A percentile compares a stretch with the other conserved stretches of the same genome.
Conservation (phyloP, 2,888 invertebrate genomes). For the Heliconius ethilla region DNA sequence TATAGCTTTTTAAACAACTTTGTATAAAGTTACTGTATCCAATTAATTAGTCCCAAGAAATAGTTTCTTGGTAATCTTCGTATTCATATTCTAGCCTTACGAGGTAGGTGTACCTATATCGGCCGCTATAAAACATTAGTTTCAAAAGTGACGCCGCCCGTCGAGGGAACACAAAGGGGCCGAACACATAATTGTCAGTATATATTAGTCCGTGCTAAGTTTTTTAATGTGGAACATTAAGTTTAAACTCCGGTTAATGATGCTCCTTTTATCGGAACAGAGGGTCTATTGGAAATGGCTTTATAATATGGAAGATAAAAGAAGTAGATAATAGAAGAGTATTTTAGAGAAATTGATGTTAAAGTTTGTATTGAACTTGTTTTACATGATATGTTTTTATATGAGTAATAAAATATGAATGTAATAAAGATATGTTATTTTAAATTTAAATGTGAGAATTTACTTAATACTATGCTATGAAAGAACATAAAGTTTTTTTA, state of each 20-base stretch:
- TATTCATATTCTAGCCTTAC: constrained; percentile 20
- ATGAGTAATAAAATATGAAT: neutral
- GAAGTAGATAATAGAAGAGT: constrained; percentile 1
- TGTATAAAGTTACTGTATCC: constrained; percentile 18
- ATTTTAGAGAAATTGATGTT: constrained; percentile 2
- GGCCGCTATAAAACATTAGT: constrained; percentile 37
- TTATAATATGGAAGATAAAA: constrained; percentile 24
- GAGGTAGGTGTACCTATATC: constrained; percentile 10
- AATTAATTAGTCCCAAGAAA: constrained; percentile 13
- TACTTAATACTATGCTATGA: too few relatives aligned
- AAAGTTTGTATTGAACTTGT: neutral
- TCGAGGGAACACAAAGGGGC: constrained; percentile 59
- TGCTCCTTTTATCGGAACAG: constrained; percentile 25
- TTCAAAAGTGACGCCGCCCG: constrained; percentile 45
- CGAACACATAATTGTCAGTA: constrained; percentile 54
- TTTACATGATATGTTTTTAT: neutral
- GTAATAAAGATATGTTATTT: neutral
- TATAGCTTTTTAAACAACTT: neutral
- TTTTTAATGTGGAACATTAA: constrained; percentile 48
- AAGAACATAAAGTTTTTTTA: neutral
- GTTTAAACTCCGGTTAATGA: constrained; percentile 28
- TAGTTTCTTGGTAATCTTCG: constrained; percentile 6
- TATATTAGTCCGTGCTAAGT: constrained; percentile 51
- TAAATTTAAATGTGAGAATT: neutral
- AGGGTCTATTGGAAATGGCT: constrained; percentile 25